A percentile compares a stretch with the other conserved stretches of the same genome.
Conservation (phyloP, 2,113 vertebrate genomes). For the Anolis sagrei region DNA sequence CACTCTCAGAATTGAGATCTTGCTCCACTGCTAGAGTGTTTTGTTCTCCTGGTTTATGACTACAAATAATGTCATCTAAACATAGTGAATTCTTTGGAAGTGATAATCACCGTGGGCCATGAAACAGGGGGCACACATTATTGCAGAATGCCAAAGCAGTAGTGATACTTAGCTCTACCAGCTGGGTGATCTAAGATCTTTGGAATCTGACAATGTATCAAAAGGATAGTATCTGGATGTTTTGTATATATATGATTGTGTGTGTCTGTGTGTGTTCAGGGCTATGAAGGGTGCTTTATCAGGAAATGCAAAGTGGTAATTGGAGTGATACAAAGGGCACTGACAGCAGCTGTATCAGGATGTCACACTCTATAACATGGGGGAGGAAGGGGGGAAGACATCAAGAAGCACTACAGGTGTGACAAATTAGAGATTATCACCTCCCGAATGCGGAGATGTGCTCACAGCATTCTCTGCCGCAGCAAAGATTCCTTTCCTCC, state of each 20-base stretch:
- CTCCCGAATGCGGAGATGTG: constrained; percentile 7
- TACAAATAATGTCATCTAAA: constrained; percentile 4
- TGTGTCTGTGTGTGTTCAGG: background rate
- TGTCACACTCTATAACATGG: constrained; percentile 12
- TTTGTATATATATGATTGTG: background rate
- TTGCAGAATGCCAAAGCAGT: background rate
- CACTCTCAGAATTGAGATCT: no score
- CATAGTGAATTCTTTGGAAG: rapidly evolving
- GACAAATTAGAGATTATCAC: constrained; percentile 61
- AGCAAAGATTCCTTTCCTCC: background rate
- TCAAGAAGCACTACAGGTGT: constrained; percentile 51
- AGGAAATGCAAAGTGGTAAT: background rate
- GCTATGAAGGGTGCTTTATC: constrained; percentile 39
- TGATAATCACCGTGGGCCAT: background rate
- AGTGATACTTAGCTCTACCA: background rate
- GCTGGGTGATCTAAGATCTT: background rate
- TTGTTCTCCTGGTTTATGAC: background rate
- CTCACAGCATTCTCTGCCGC: background rate
- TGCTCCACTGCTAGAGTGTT: background rate
- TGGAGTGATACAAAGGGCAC: constrained; percentile 30
- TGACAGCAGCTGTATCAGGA: background rate
- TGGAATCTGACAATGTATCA: rapidly evolving
- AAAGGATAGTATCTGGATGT: rapidly evolving
- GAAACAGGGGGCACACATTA: background rate
- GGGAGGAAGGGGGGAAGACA: background rate